Evolutionary conservation across 2,888 invertebrate species (phyloP).

Genomic region (Cephus runcator): DNA sequence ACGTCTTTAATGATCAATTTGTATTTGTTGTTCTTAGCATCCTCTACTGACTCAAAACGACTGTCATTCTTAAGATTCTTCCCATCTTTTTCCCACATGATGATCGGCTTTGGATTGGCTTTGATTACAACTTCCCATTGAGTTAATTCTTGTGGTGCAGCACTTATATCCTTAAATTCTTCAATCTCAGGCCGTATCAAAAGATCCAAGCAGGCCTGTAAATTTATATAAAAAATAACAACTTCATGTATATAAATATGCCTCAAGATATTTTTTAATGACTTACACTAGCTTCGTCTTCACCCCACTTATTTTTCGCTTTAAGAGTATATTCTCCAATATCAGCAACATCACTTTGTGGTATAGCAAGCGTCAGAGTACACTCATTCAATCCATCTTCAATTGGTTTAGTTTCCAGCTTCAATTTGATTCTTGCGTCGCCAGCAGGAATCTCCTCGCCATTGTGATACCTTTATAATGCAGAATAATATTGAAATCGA

Average conservation of each 20-base stretch:
- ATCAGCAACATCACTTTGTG: constrained; percentile 75
- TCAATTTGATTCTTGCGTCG: constrained; percentile 74
- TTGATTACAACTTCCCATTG: constrained; percentile 84
- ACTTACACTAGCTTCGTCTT: constrained; percentile 75
- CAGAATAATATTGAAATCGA: not conserved
- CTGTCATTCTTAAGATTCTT: constrained; percentile 71
- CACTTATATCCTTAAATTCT: constrained; percentile 77
- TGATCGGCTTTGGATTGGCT: constrained; percentile 90
- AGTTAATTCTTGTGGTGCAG: constrained; percentile 81
- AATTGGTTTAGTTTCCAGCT: constrained; percentile 74
- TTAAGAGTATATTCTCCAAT: constrained; percentile 85
- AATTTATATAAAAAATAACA: not conserved
- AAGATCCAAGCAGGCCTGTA: constrained; percentile 78
- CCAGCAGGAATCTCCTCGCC: constrained; percentile 73
- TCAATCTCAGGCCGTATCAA: constrained; percentile 83
- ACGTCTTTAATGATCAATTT: constrained; percentile 79
- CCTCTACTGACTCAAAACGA: constrained; percentile 71
- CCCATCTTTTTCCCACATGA: constrained; percentile 82
- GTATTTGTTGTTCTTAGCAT: constrained; percentile 73
- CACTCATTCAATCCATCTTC: constrained; percentile 85
- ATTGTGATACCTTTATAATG: constrained; percentile 72
- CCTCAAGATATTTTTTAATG: not conserved
- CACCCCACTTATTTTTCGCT: constrained; percentile 84
- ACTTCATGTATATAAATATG: not conserved
- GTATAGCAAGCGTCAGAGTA: constrained; percentile 81